phyloP scores from a whole-genome alignment of 2,888 invertebrate species.

The Ennomos fuscantarius region DNA sequence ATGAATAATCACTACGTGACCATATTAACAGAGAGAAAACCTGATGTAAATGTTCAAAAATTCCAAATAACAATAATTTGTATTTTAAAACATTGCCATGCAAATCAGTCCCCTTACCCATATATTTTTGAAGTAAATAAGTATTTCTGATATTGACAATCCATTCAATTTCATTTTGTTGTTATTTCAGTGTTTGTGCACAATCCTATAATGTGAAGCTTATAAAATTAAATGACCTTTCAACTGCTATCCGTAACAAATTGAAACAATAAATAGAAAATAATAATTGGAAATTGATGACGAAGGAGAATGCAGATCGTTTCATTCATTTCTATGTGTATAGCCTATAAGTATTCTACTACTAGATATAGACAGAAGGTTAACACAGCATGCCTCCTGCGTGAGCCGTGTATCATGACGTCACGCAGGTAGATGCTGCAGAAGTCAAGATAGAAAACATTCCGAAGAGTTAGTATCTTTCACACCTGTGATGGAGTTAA shows the following conservation, averaged over 20 bases:
- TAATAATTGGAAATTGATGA: constrained; percentile 48
- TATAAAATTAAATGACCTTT: background rate
- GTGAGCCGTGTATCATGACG: constrained; percentile 29
- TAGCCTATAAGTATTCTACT: constrained; percentile 56
- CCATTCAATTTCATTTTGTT: too few species aligned
- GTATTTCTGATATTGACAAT: too few species aligned
- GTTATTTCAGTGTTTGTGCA: too few species aligned
- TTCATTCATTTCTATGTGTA: constrained; percentile 67
- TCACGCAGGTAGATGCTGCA: constrained; percentile 46
- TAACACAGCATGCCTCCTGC: constrained; percentile 53
- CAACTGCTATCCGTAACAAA: constrained; percentile 7
- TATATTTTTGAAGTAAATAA: too few species aligned
- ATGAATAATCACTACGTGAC: too few species aligned
- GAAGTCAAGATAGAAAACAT: constrained; percentile 49
- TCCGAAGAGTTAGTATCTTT: constrained; percentile 36
- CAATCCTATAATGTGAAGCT: too few species aligned
- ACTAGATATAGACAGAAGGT: constrained; percentile 55
- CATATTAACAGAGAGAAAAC: too few species aligned
- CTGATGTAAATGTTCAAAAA: too few species aligned
- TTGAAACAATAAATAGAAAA: constrained; percentile 24
- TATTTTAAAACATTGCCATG: too few species aligned
- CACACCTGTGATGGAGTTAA: constrained; percentile 91
- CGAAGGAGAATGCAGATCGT: constrained; percentile 66
- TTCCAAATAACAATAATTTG: too few species aligned
- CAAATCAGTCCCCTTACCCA: too few species aligned